Percentiles rank a stretch among this genome's conserved stretches.
Conservation (phyloP, 2,113 vertebrate genomes). For the Xenopus tropicalis region DNA sequence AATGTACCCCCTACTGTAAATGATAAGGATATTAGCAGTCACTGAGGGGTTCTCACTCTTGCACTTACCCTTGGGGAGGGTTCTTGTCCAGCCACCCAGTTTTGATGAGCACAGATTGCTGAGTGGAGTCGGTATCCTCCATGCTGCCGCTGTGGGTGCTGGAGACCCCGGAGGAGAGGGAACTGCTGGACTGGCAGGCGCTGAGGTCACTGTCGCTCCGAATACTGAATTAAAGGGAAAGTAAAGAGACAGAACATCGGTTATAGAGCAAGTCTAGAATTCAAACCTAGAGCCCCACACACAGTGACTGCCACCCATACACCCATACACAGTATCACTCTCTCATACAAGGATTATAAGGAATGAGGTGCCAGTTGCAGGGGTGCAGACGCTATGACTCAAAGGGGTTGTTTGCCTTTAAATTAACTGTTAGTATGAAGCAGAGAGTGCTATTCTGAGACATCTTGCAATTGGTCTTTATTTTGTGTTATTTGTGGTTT, state of each 20-base stretch:
- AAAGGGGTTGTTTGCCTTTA: too few relatives aligned
- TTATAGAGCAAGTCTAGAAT: not conserved
- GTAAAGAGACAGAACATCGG: not conserved
- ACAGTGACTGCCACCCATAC: too few relatives aligned
- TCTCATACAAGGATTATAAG: not conserved
- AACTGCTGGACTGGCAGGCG: conserved; percentile 49
- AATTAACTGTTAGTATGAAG: too few relatives aligned
- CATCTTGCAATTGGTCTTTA: too few relatives aligned
- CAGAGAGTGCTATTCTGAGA: too few relatives aligned
- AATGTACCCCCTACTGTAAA: too few relatives aligned
- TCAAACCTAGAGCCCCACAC: not conserved
- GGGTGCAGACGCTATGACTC: too few relatives aligned
- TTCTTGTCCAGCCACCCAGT: conserved; percentile 92
- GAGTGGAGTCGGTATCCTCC: conserved; percentile 48
- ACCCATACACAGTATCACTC: too few relatives aligned
- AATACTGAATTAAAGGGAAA: conserved; percentile 41
- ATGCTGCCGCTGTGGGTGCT: conserved; percentile 17
- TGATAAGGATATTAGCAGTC: too few relatives aligned
- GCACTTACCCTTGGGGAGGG: conserved; percentile 84
- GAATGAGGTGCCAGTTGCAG: too few relatives aligned
- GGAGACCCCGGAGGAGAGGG: not conserved
- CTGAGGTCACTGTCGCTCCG: conserved; percentile 56
- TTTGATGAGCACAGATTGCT: conserved; percentile 65
- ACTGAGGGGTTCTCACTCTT: too few relatives aligned
- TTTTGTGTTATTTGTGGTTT: too few relatives aligned